Evolutionary conservation across 2,888 invertebrate genomes (phyloP).

Genomic region (Netelia virgata): DNA sequence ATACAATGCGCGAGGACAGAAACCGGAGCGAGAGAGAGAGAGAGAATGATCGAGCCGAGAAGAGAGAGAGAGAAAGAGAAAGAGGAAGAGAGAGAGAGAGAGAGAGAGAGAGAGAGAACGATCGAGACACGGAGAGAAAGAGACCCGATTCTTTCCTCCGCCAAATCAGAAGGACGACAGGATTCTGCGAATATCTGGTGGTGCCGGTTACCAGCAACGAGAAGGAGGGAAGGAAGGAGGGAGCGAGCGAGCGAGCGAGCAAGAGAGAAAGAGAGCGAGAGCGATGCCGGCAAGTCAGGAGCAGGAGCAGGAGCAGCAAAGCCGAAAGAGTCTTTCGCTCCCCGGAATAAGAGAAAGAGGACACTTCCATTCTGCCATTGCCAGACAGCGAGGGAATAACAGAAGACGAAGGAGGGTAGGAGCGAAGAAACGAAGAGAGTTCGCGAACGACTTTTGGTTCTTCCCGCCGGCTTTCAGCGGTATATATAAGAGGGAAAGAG

Average conservation of each 20-base stretch:
- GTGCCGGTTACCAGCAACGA: constrained; percentile 62
- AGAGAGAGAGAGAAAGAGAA: constrained; percentile 13
- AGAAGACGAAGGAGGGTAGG: constrained; percentile 8
- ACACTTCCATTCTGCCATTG: constrained; percentile 27
- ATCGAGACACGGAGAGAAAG: constrained; percentile 7
- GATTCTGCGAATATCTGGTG: constrained; percentile 70
- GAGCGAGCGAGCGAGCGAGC: too few species aligned
- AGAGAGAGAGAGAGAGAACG: not conserved
- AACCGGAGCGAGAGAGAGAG: not conserved
- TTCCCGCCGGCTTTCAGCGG: constrained; percentile 44
- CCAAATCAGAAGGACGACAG: constrained; percentile 66
- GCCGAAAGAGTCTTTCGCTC: constrained; percentile 35
- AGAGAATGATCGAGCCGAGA: constrained; percentile 5
- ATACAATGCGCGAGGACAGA: constrained; percentile 58
- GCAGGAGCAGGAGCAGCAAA: constrained; percentile 4
- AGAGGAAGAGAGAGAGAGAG: not conserved
- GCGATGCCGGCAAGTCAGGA: constrained; percentile 42
- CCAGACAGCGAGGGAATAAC: constrained; percentile 42
- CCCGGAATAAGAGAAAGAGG: constrained; percentile 33
- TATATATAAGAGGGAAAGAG: constrained; percentile 1
- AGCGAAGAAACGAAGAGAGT: constrained; percentile 35
- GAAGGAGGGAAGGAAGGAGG: not conserved
- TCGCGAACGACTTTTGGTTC: constrained; percentile 34
- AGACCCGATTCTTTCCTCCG: constrained; percentile 46
- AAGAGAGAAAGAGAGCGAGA: not conserved